Evolutionary conservation across 2,113 vertebrate genomes (phyloP), one percentile per base, ranked within the genome.

Genomic region (Callipepla californica): DNA sequence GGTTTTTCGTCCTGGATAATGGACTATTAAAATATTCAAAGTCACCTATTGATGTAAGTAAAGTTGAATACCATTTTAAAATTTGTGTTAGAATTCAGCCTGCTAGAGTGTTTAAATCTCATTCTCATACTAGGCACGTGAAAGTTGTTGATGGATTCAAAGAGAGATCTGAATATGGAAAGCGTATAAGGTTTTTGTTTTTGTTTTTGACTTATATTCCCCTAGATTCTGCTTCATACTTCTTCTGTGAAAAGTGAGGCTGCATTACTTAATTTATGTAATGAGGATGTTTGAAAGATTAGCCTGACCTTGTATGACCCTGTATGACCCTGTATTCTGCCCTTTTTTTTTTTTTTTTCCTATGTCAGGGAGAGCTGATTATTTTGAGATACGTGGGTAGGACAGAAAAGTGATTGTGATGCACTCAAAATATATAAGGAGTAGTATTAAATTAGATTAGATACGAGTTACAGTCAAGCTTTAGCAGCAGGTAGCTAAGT

Each of bases 1-100:
- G 99, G 7, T 99, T 99, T 98, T 99, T 99, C 97, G 98, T 99
- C 94, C 97, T 99, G 98, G 99, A 99, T 98, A 99, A 99, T 83
- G 99, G 99, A 90, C 99, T 99, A 97, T 97, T 99, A 97, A 99
- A 99, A 97, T 99, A 99, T 96, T 99, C 99, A 93, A 99, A 99
- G 97, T 98, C 99, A 78, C 99, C 99, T 77, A 98, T 99, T 93
- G 99, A 99, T 96, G 99, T 99, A 98, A 99, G 99, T 99, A 98
- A 94, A 93, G 44, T 44, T 58, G 50, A 87, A 90, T 84, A 89
- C 50, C 5, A 16, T 88, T 96, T 86, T 20, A 69, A 78, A 76
- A 92, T 63, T 42, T 90, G n/a, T 50, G 16, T 68, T 95, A 69
- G 47, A 89, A 87, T 85, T 91, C 84, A 88, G 22, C 28, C 72